Percentiles rank a stretch among this genome's conserved stretches.
Conservation (phyloP, 2,797 vertebrate species). For the Urocyon cinereoargenteus region DNA sequence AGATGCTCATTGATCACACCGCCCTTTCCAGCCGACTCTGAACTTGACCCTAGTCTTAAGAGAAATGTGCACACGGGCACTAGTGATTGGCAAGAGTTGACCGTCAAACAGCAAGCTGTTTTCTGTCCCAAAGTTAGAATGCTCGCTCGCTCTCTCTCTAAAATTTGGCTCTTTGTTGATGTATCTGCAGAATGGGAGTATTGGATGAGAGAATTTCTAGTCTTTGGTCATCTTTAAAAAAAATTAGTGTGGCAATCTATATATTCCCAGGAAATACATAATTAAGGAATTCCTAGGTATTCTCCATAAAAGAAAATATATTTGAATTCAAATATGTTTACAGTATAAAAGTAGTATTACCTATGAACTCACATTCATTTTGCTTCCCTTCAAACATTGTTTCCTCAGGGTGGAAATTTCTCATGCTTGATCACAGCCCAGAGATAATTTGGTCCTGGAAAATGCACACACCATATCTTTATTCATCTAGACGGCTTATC, state of each 20-base stretch:
- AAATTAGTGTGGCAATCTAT: background rate
- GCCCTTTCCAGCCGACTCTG: background rate
- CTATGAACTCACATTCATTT: constrained; percentile 74
- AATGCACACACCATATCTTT: constrained; percentile 73
- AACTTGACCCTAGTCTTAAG: background rate
- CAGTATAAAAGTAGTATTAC: constrained; percentile 42
- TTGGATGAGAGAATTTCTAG: background rate
- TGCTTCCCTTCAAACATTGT: constrained; percentile 75
- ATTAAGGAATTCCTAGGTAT: background rate
- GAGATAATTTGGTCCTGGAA: constrained; percentile 80
- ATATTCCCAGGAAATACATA: background rate
- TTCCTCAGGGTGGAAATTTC: constrained; percentile 79
- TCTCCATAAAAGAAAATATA: constrained; percentile 42
- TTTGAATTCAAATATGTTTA: constrained; percentile 50
- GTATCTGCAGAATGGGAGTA: background rate
- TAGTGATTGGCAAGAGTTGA: background rate
- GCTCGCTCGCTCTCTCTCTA: background rate
- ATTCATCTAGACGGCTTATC: constrained; percentile 73
- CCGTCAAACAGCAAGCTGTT: background rate
- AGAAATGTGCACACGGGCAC: background rate
- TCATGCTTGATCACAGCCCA: constrained; percentile 81
- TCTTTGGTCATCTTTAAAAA: background rate
- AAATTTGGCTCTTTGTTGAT: background rate
- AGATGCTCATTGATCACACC: background rate
- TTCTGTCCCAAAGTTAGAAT: constrained; percentile 2